Percentiles rank a stretch among this genome's conserved stretches.
Evolutionary conservation across 2,113 vertebrate species (phyloP).

Genomic region (Hiodon tergisus): DNA sequence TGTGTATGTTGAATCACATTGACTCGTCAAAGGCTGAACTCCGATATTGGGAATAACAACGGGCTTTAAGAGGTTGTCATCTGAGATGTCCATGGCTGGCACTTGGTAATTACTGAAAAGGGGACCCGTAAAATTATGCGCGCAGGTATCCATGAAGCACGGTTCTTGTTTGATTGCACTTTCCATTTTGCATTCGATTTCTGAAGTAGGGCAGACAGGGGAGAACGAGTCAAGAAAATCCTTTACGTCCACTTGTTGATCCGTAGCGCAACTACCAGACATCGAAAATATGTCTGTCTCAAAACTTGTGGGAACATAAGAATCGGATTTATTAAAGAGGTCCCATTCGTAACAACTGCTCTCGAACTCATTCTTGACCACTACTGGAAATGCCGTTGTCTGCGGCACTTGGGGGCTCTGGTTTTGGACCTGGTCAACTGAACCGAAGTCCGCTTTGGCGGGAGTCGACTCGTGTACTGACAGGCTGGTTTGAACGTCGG

Average conservation of each 20-base stretch:
- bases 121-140: constrained; percentile 60
- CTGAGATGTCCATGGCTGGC: constrained; percentile 57
- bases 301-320: constrained; percentile 65
- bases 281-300: constrained; percentile 68
- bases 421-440: constrained; percentile 61
- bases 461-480: constrained; percentile 59
- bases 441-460: constrained; percentile 55
- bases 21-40: constrained; percentile 52
- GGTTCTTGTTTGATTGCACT: constrained; percentile 67
- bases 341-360: constrained; percentile 81
- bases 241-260: constrained; percentile 70
- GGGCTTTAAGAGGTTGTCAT: constrained; percentile 54
- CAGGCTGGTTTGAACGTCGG: constrained; percentile 54
- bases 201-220: constrained; percentile 58
- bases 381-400: constrained; percentile 71
- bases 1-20: constrained; percentile 56
- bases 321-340: constrained; percentile 61
- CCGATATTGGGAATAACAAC: constrained; percentile 47
- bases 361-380: constrained; percentile 78
- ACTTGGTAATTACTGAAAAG: constrained; percentile 60
- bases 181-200: constrained; percentile 68
- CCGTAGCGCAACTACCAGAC: constrained; percentile 62
- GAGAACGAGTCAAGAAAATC: constrained; percentile 69
- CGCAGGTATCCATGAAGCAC: constrained; percentile 63
- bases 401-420: constrained; percentile 70